Conservation (phyloP, 2,888 invertebrate species). For the Dorcus hopei region DNA sequence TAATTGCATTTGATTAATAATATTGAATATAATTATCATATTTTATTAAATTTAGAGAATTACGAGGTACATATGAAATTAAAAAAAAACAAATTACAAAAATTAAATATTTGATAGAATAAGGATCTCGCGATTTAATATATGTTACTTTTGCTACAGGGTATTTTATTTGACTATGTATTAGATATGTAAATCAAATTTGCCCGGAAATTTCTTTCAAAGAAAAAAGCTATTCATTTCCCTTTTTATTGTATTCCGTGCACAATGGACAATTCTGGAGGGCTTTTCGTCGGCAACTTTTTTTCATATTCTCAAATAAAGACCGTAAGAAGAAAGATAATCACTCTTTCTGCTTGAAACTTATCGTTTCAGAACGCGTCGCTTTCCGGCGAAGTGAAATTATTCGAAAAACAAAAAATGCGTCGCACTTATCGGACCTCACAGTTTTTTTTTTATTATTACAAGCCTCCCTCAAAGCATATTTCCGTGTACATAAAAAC, state of each 20-base stretch:
- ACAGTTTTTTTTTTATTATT: constrained; percentile 13
- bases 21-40: no score
- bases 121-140: no score
- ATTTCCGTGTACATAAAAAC: constrained; percentile 18
- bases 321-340: neutral
- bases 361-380: no score
- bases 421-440: neutral
- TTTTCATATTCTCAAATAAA: neutral
- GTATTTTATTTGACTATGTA: constrained; percentile 6
- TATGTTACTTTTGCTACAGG: no score
- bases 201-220: constrained; percentile 34
- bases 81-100: no score
- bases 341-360: neutral
- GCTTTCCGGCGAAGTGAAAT: no score
- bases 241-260: constrained; percentile 33
- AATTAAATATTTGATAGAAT: no score
- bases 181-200: constrained; percentile 43
- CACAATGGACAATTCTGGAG: constrained; percentile 37
- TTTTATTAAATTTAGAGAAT: no score
- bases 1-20: no score
- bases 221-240: constrained; percentile 35
- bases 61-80: no score
- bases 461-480: constrained; percentile 13
- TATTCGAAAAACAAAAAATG: no score
- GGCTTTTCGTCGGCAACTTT: constrained; percentile 19